Conservation (phyloP, 2,113 vertebrate species). For the Eubucco bourcierii region DNA sequence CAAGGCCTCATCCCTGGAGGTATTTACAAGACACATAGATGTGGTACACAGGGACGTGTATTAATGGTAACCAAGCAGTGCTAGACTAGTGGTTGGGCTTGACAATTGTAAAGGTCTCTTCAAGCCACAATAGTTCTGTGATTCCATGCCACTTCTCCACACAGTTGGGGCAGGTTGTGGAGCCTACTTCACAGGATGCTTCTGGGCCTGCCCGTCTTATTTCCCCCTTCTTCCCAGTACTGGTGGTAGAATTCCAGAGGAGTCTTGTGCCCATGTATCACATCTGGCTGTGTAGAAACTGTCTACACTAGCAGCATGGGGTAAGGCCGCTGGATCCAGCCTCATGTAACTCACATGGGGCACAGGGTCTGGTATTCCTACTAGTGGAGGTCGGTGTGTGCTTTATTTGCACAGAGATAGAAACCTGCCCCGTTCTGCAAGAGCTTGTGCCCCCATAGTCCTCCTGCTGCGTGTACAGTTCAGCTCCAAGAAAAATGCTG, state of each 20-base stretch:
- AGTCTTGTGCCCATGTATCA: rapidly evolving
- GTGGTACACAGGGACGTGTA: too few relatives aligned
- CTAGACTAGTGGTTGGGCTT: too few relatives aligned
- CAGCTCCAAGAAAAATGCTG: not conserved
- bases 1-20: not conserved
- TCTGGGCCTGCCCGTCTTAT: too few relatives aligned
- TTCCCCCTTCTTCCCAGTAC: rapidly evolving
- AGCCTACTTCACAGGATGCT: too few relatives aligned
- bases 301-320: rapidly evolving
- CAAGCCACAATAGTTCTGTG: too few relatives aligned
- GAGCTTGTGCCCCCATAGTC: rapidly evolving
- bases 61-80: too few relatives aligned
- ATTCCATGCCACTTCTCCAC: too few relatives aligned
- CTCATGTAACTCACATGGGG: rapidly evolving
- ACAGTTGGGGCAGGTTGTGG: not conserved
- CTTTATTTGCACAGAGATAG: too few relatives aligned
- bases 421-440: rapidly evolving
- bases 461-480: rapidly evolving
- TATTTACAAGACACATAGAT: not conserved
- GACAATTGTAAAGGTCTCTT: too few relatives aligned
- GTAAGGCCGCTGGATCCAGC: not conserved
- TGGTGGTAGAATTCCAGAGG: rapidly evolving
- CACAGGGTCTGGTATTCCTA: rapidly evolving
- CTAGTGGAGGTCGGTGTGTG: rapidly evolving
- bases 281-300: not conserved